phyloP scores from a whole-genome alignment of 2,888 invertebrate genomes.

The Galeruca laticollis region DNA sequence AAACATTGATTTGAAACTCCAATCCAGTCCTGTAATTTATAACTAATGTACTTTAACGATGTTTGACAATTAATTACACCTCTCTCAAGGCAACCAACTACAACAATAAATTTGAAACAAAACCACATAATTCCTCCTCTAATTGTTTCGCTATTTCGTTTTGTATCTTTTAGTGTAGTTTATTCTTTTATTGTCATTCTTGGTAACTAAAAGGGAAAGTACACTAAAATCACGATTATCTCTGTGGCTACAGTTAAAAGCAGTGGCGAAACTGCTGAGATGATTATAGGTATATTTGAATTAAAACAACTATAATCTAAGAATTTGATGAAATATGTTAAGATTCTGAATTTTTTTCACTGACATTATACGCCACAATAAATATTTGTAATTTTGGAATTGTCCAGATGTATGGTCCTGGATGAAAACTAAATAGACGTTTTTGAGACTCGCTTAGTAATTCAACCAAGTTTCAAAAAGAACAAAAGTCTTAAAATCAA shows the following conservation, averaged over 20 bases:
- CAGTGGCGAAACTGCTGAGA: not conserved
- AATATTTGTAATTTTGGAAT: no score
- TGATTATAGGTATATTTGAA: not conserved
- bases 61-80: conserved; percentile 21
- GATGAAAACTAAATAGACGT: no score
- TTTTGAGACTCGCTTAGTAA: no score
- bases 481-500: no score
- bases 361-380: no score
- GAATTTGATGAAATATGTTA: no score
- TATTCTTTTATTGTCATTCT: conserved; percentile 13
- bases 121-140: conserved; percentile 22
- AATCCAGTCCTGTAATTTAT: not conserved
- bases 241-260: not conserved
- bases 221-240: conserved; percentile 10
- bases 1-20: not conserved
- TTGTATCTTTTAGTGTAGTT: conserved; percentile 29
- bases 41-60: not conserved
- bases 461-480: no score
- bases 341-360: no score
- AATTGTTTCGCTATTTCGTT: conserved; percentile 11
- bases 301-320: no score
- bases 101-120: conserved; percentile 22
- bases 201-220: conserved; percentile 32
- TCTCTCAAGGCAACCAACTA: conserved; percentile 24
- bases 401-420: no score